Percentiles rank a stretch among this genome's conserved stretches.
Evolutionary conservation across 2,888 invertebrate genomes (phyloP).

Genomic region (Bruchidius siliquastri): DNA sequence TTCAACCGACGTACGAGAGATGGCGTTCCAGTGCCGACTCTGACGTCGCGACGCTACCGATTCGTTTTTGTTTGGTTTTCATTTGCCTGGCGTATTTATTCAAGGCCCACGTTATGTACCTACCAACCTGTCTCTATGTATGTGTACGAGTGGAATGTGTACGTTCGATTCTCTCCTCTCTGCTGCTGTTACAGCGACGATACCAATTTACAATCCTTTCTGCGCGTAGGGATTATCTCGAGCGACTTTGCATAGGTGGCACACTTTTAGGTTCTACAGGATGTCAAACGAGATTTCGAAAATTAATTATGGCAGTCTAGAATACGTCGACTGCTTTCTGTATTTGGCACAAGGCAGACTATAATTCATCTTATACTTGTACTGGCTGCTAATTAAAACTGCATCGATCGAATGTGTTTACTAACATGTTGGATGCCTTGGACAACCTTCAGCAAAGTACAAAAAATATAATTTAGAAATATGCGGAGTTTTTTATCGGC

Average conservation of each 20-base stretch:
- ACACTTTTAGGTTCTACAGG: background rate
- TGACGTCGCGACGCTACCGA: slow-evolving; percentile 7
- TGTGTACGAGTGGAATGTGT: background rate
- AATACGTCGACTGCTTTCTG: too few relatives aligned
- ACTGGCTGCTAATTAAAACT: too few relatives aligned
- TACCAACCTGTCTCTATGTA: slow-evolving; percentile 1
- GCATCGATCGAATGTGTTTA: too few relatives aligned
- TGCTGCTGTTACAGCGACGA: slow-evolving; percentile 10
- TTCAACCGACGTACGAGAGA: too few relatives aligned
- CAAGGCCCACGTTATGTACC: slow-evolving; percentile 11
- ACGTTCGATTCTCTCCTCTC: background rate
- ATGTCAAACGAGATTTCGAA: too few relatives aligned
- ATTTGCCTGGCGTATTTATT: slow-evolving; percentile 26
- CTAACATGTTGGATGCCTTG: too few relatives aligned
- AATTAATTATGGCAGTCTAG: too few relatives aligned
- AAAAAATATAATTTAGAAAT: too few relatives aligned
- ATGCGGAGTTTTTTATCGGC: too few relatives aligned
- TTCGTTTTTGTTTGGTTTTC: slow-evolving; percentile 39
- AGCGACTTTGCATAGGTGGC: background rate
- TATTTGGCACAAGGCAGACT: too few relatives aligned
- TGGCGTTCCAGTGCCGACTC: background rate
- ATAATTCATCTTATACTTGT: too few relatives aligned
- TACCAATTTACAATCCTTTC: slow-evolving; percentile 15
- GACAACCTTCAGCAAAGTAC: too few relatives aligned
- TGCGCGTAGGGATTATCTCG: background rate